Evolutionary conservation across 2,113 vertebrate genomes (phyloP).

Genomic region (Papio anubis): DNA sequence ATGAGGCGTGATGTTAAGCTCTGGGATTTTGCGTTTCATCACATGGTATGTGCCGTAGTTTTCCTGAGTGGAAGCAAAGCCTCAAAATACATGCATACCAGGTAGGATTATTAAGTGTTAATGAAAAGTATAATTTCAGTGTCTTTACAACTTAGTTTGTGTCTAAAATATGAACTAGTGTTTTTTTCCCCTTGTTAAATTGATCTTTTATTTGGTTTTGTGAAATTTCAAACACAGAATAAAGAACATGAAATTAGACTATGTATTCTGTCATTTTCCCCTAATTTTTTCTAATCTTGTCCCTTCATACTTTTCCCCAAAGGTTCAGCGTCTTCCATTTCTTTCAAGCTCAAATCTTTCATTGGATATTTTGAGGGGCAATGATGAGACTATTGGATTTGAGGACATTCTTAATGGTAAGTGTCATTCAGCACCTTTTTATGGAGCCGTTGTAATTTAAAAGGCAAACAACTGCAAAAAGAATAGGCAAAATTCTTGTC

Average conservation of each 20-base stretch:
- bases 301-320: conserved; percentile 14
- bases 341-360: conserved; percentile 94
- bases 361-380: conserved; percentile 93
- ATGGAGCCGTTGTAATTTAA: rapidly evolving
- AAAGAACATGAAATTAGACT: neutral
- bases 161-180: neutral
- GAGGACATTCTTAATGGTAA: conserved; percentile 97
- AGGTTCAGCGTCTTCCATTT: conserved; percentile 97
- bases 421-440: conserved; percentile 15
- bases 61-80: neutral
- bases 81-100: neutral
- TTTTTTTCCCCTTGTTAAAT: neutral
- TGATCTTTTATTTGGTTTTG: conserved; percentile 16
- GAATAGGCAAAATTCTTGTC: neutral
- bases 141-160: neutral
- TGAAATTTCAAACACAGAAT: neutral
- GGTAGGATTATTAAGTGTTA: neutral
- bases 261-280: neutral
- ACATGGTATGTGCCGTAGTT: neutral
- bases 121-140: neutral
- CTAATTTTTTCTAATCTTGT: neutral
- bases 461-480: neutral
- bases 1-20: neutral
- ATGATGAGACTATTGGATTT: conserved; percentile 92
- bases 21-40: neutral